phyloP scores from a whole-genome alignment of 35 echinoderm and acorn worm species.

The Amphiura filiformis region DNA sequence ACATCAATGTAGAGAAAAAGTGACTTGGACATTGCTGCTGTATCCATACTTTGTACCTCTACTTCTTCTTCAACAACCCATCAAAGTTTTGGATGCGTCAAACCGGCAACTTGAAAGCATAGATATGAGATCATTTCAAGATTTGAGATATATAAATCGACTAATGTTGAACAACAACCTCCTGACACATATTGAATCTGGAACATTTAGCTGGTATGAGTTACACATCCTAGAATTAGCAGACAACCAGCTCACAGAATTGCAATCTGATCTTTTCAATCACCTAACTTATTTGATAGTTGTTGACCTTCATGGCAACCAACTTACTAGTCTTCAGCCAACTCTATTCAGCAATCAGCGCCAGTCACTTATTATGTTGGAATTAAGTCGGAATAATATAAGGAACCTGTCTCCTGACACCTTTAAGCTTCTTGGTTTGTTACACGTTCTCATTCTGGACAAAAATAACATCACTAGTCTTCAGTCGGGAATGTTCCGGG shows the following conservation, averaged over 20 bases:
- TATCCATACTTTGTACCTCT: background rate
- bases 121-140: background rate
- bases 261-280: background rate
- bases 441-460: background rate
- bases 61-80: too few species aligned
- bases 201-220: background rate
- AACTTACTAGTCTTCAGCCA: background rate
- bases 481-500: background rate
- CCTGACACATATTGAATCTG: background rate
- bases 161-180: background rate
- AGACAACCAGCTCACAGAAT: background rate
- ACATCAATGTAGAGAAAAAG: background rate
- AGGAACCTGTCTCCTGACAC: background rate
- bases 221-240: background rate
- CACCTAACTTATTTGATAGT: background rate
- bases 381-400: background rate
- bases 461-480: background rate
- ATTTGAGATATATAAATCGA: background rate
- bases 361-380: background rate
- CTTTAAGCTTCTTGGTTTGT: background rate
- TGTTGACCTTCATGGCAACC: background rate
- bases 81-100: background rate
- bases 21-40: background rate
- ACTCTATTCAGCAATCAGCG: background rate
- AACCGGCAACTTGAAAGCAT: background rate